phyloP scores from a whole-genome alignment of 1,140 invertebrate genomes.

The Cydia pomonella region DNA sequence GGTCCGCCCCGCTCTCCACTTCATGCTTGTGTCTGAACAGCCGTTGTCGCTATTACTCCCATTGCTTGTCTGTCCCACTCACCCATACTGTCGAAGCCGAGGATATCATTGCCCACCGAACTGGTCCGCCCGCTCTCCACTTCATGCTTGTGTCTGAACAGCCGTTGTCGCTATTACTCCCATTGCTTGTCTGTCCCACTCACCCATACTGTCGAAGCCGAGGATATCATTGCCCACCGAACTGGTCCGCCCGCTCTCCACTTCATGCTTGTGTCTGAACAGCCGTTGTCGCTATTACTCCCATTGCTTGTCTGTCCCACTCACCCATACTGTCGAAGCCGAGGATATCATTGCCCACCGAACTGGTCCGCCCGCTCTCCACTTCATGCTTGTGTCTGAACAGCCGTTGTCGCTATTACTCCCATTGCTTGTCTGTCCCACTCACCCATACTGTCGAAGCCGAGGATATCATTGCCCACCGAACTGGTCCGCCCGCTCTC shows the following conservation, averaged over 20 bases:
- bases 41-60: constrained; percentile 94
- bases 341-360: constrained; percentile 99
- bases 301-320: too few species aligned
- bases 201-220: too few species aligned
- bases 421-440: too few species aligned
- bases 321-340: too few species aligned
- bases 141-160: constrained; percentile 99
- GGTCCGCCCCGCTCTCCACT: constrained; percentile 98
- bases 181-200: too few species aligned
- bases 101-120: constrained; percentile 99
- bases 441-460: too few species aligned
- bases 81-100: too few species aligned
- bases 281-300: constrained; percentile 95
- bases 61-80: too few species aligned
- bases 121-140: constrained; percentile 98
- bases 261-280: constrained; percentile 99
- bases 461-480: constrained; percentile 99
- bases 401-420: constrained; percentile 93
- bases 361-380: constrained; percentile 98
- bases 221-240: constrained; percentile 99
- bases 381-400: constrained; percentile 99
- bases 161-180: constrained; percentile 93
- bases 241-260: constrained; percentile 98
- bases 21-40: constrained; percentile 99
- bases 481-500: constrained; percentile 99